Base-by-base conservation (phyloP, 1,140 invertebrate genomes). In the Aphidius gifuensis region DNA sequence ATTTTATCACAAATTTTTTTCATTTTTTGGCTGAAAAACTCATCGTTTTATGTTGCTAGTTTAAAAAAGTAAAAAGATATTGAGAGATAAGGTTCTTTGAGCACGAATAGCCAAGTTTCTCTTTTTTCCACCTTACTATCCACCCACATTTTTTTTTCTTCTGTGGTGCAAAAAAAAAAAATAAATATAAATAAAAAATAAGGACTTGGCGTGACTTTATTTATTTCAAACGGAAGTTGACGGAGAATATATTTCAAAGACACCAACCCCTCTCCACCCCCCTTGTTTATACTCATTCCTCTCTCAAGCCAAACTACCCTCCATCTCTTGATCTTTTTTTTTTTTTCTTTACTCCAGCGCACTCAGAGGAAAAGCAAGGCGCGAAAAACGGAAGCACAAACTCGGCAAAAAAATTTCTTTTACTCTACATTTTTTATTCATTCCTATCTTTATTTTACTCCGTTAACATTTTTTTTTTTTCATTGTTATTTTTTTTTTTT, bases 201-300 rank as follows among this genome's bases (percentile, higher is more conserved):
- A 47, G 39, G 38, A 66, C 71, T 66, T 77, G 74, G 78, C 75
- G 77, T 78, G 79, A 80, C 77, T 80, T 81, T 81, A 81, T 81
- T 81, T 81, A 80, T 81, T 78, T 81, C 74, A 70, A 79, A 63
- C 80, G 80, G 80, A 81, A 81, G 75, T 77, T 75, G 73, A 78
- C 73, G 75, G 74, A 23, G 76, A 80, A 80, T 80, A 81, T 81
- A 81, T 81, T 79, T 80, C 70, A 72, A 23, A 23, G 73, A 72
- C 67, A 64, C 66, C 46, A 55, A 48, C 56, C 40, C 56, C 45
- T 57, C 53, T 46, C 21, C 54, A 23, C 58, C 73, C 69, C 70
- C 66, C 61, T 66, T 38, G n/a, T 56, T 45, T 23, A 44, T 59
- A 55, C 21, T 11, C 54, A 46, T 45, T 16, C 6, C 16, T 43